Conservation (phyloP, 2,113 vertebrate species). For the Limanda limanda region DNA sequence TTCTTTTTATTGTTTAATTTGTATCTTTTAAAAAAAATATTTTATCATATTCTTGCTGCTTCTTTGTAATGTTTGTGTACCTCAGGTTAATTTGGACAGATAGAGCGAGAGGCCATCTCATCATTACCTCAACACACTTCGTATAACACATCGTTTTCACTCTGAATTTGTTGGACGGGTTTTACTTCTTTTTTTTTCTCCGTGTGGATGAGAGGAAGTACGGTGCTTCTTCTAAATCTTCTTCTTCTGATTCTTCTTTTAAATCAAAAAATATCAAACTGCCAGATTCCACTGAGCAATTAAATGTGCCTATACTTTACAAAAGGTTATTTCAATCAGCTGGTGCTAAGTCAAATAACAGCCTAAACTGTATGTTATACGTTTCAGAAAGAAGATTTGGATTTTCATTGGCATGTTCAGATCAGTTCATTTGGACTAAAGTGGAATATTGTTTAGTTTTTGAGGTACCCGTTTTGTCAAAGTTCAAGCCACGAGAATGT, state of each 20-base stretch:
- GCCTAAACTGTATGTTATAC: constrained; percentile 43
- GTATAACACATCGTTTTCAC: constrained; percentile 41
- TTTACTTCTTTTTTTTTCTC: constrained; percentile 51
- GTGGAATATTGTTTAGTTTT: constrained; percentile 38
- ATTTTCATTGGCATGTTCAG: constrained; percentile 45
- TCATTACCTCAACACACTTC: constrained; percentile 88
- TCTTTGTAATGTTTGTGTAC: constrained; percentile 87
- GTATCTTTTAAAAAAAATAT: constrained; percentile 49
- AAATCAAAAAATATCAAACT: constrained; percentile 25
- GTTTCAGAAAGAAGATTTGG: constrained; percentile 49
- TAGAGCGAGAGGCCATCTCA: constrained; percentile 84
- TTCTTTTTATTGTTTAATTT: constrained; percentile 55
- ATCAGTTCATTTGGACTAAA: constrained; percentile 58
- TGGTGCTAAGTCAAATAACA: constrained; percentile 58
- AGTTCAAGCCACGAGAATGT: constrained; percentile 52
- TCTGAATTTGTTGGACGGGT: constrained; percentile 65
- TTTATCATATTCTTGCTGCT: constrained; percentile 84
- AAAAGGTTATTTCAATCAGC: constrained; percentile 40
- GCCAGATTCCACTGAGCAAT: constrained; percentile 47
- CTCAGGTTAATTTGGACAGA: constrained; percentile 91
- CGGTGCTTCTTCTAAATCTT: constrained; percentile 54
- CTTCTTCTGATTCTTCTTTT: constrained; percentile 1
- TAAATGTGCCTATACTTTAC: constrained; percentile 51
- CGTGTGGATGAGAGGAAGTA: constrained; percentile 47
- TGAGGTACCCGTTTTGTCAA: constrained; percentile 67